phyloP scores from a whole-genome alignment of 2,797 vertebrate species.

The Phylloscopus collybita region DNA sequence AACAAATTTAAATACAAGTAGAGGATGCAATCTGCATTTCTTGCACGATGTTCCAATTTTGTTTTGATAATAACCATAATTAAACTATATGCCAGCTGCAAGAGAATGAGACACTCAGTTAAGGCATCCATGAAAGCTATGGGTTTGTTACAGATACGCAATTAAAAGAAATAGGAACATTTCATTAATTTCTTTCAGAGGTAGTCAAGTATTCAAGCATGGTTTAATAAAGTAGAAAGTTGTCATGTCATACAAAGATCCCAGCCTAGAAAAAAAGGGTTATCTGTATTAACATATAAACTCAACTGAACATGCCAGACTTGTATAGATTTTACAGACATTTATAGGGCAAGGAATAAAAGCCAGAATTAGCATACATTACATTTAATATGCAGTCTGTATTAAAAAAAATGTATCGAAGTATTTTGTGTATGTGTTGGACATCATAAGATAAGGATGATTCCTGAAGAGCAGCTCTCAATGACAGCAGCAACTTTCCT shows the following conservation, averaged over 20 bases:
- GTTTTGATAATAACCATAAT: background rate
- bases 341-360: background rate
- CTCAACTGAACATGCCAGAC: background rate
- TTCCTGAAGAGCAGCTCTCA: background rate
- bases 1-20: background rate
- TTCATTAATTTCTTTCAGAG: background rate
- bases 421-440: background rate
- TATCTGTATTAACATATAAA: background rate
- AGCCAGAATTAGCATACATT: background rate
- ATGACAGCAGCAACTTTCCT: background rate
- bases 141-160: background rate
- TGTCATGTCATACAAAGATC: background rate
- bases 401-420: background rate
- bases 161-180: background rate
- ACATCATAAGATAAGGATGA: background rate
- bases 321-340: background rate
- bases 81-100: background rate
- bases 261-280: background rate
- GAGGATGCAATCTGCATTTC: background rate
- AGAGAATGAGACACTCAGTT: background rate
- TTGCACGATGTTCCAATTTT: background rate
- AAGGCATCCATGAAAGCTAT: background rate
- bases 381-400: background rate
- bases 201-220: background rate
- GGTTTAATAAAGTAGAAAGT: background rate